Conservation (phyloP, 2,113 vertebrate species). For the Formicarius rufipectus region DNA sequence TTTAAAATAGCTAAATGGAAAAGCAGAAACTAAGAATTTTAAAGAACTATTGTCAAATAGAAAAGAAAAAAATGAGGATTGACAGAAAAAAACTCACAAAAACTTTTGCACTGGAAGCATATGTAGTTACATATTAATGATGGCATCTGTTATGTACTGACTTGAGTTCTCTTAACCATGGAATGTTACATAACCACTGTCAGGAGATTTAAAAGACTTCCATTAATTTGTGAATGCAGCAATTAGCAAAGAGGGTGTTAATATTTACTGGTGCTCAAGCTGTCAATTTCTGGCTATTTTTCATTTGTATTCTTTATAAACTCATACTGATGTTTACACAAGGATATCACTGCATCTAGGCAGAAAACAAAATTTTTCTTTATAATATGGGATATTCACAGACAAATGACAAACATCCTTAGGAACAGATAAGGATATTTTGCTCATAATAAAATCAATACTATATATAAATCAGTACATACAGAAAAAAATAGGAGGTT, state of each 20-base stretch:
- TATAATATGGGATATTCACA: neutral
- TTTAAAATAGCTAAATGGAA: neutral
- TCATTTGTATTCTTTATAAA: conserved; percentile 49
- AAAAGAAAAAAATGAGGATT: neutral
- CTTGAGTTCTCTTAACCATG: conserved; percentile 57
- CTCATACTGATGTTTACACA: conserved; percentile 1
- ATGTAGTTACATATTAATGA: conserved; percentile 77
- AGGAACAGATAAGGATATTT: neutral
- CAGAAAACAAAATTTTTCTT: neutral
- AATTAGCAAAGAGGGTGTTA: conserved; percentile 74
- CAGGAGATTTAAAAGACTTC: conserved; percentile 72
- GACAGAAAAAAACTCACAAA: conserved; percentile 1
- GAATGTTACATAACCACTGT: conserved; percentile 71
- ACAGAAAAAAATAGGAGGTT: neutral
- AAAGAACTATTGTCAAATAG: neutral
- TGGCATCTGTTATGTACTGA: conserved; percentile 72
- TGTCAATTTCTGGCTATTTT: conserved; percentile 60
- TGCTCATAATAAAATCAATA: neutral
- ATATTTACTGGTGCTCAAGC: conserved; percentile 62
- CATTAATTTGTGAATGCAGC: conserved; percentile 74
- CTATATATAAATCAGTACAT: neutral
- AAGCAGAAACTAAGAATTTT: neutral
- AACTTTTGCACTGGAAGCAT: conserved; percentile 56
- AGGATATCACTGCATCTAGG: neutral
- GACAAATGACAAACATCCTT: neutral